A percentile compares a stretch with the other conserved stretches of the same genome.
These are phyloP conservation scores for Podotricha telesiphe DNA, from an alignment of 2,888 invertebrate genomes.

Conservation along the genomic window DNA sequence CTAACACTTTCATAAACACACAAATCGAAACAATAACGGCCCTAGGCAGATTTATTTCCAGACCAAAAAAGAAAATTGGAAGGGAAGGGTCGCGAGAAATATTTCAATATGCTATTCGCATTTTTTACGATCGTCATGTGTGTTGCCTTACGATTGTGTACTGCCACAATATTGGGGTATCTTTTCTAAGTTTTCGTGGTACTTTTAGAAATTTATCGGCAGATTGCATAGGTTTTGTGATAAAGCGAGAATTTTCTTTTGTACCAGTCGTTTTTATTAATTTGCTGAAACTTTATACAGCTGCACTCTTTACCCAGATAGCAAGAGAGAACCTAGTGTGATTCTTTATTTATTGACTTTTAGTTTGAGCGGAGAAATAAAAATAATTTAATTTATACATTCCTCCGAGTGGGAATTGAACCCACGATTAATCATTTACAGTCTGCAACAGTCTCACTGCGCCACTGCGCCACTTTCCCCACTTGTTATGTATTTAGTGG, in stretches of 20 bases:
- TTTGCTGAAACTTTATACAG: no score
- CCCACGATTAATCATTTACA: no score
- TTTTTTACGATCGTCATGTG: conserved; percentile 79
- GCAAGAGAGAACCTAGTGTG: no score
- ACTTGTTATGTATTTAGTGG: no score
- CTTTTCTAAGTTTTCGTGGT: conserved; percentile 57
- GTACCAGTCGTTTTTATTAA: no score
- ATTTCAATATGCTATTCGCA: conserved; percentile 81
- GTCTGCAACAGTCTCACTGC: no score
- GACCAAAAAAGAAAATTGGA: conserved; percentile 70
- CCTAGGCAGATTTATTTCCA: conserved; percentile 69
- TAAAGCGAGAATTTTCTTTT: conserved; percentile 20
- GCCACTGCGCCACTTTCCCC: no score
- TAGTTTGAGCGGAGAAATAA: no score
- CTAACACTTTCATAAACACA: conserved; percentile 33
- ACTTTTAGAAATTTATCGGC: conserved; percentile 59
- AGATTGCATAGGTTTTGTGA: conserved; percentile 44
- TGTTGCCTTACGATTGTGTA: conserved; percentile 69
- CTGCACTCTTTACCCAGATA: no score
- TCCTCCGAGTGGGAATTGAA: no score
- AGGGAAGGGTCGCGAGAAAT: conserved; percentile 76
- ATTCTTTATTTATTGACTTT: no score
- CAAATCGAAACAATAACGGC: conserved; percentile 53
- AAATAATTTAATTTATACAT: no score
- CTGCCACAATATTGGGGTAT: conserved; percentile 71